Evolutionary conservation across 23 tunicate species (phyloP), one percentile per base, ranked within the genome.

Genomic region (Clavelina lepadiformis): DNA sequence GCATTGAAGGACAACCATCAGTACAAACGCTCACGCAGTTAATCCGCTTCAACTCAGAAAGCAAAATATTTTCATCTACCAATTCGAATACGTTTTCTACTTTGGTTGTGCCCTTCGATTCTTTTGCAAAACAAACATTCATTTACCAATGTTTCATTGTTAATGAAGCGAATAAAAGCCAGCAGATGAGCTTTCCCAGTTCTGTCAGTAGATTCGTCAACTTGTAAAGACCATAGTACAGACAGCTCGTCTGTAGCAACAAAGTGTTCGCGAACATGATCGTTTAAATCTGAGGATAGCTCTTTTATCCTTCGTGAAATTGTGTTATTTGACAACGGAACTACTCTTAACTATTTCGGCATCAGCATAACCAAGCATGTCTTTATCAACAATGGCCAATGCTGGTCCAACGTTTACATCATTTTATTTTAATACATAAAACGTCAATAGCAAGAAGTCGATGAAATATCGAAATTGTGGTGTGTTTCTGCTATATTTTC

Each of bases 371-470:
- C 72, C 81, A 75, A 75, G 81, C 62, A 63, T 63, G 21, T 31
- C 50, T 64, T 45, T 72, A 63, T 63, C 81, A 63, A 75, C 62
- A 46, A 64, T 75, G 51, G 72, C 72, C 49, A 75, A 51, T 28
- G 81, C 72, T 64, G 81, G 81, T 52, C 51, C 70, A 75, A 75
- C n/a, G n/a, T n/a, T n/a, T n/a, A n/a, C n/a, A n/a, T n/a, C n/a
- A n/a, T n/a, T n/a, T n/a, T n/a, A n/a, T n/a, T n/a, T n/a, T n/a
- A n/a, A n/a, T n/a, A n/a, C n/a, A n/a, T n/a, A n/a, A n/a, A n/a
- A n/a, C n/a, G n/a, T n/a, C n/a, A n/a, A n/a, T n/a, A n/a, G n/a
- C n/a, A n/a, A n/a, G n/a, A n/a, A n/a, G n/a, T n/a, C n/a, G n/a
- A n/a, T n/a, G n/a, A n/a, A n/a, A n/a, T n/a, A n/a, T n/a, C n/a